A percentile compares a stretch with the other conserved stretches of the same genome.
Evolutionary conservation across 92 coral and sea anemone species (phyloP).

Genomic region (Metridium senile): DNA sequence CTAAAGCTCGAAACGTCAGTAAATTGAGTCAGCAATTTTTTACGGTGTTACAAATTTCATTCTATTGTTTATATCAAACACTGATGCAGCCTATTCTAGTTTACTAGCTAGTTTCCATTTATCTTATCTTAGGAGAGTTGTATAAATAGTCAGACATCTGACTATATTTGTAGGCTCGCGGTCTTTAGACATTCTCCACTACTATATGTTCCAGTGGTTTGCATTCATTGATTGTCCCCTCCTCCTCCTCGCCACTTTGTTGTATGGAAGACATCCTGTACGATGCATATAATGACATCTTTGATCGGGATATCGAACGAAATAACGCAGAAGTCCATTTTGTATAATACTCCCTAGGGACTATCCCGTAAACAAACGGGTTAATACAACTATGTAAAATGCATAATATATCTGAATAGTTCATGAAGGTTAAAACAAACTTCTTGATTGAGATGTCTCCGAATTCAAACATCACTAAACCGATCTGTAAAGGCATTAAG

Average conservation of each 20-base stretch:
- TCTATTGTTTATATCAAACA: no score
- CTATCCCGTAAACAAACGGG: conserved; percentile 67
- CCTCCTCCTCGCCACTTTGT: neutral
- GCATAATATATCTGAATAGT: conserved; percentile 41
- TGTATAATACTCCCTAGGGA: conserved; percentile 48
- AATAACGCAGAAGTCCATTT: neutral
- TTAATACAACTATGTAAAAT: conserved; percentile 64
- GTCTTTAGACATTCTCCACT: neutral
- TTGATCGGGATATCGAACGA: neutral
- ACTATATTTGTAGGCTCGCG: neutral
- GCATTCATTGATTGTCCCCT: neutral
- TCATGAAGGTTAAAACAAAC: conserved; percentile 18
- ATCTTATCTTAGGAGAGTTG: no score
- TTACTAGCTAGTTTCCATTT: no score
- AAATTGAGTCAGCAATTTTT: no score
- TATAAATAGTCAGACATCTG: no score
- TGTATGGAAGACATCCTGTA: neutral
- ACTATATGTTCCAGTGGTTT: neutral
- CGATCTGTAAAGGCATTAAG: conserved; percentile 39
- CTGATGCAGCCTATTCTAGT: no score
- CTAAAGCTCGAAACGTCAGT: no score
- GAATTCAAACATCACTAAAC: conserved; percentile 38
- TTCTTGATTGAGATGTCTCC: conserved; percentile 3
- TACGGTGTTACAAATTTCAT: no score
- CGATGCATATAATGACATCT: neutral